Conservation (phyloP, 2,113 vertebrate genomes). For the Hemibates koningsi region DNA sequence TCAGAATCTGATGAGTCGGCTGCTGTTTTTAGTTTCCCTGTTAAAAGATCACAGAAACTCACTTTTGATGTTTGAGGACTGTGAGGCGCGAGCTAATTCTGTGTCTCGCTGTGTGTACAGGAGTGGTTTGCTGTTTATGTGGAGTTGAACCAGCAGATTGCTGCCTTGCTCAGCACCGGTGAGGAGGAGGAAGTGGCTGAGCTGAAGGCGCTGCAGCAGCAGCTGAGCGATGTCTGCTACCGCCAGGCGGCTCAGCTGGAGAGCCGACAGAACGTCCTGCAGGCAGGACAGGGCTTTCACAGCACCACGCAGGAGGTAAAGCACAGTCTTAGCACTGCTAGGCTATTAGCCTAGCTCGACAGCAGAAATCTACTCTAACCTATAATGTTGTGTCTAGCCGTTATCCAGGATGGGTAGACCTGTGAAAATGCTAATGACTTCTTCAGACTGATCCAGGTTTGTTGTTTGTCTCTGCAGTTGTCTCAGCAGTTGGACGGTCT, state of each 20-base stretch:
- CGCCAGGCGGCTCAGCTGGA: slow-evolving; percentile 96
- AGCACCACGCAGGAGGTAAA: slow-evolving; percentile 90
- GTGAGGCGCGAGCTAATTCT: not conserved
- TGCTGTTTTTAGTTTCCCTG: not conserved
- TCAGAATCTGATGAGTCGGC: not conserved
- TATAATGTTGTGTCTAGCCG: fast-evolving
- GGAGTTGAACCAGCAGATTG: slow-evolving; percentile 98
- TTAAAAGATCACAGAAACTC: not conserved
- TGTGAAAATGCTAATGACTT: not conserved
- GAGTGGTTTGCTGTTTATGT: slow-evolving; percentile 99
- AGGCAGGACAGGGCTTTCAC: slow-evolving; percentile 93
- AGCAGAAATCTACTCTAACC: not conserved
- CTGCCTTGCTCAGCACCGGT: slow-evolving; percentile 85
- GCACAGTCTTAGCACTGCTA: not conserved
- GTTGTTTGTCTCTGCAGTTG: slow-evolving; percentile 67
- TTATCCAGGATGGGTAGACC: not conserved
- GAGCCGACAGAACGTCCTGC: slow-evolving; percentile 89
- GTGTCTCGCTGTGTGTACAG: slow-evolving; percentile 52
- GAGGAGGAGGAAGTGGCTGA: slow-evolving; percentile 93
- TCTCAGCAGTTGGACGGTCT: slow-evolving; percentile 96
- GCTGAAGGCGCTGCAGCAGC: slow-evolving; percentile 90
- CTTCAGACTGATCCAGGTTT: not conserved
- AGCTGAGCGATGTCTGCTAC: slow-evolving; percentile 97
- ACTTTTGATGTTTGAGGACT: not conserved
- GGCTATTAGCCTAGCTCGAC: not conserved